phyloP scores from a whole-genome alignment of 1,140 invertebrate species.

The Metaphire vulgaris region DNA sequence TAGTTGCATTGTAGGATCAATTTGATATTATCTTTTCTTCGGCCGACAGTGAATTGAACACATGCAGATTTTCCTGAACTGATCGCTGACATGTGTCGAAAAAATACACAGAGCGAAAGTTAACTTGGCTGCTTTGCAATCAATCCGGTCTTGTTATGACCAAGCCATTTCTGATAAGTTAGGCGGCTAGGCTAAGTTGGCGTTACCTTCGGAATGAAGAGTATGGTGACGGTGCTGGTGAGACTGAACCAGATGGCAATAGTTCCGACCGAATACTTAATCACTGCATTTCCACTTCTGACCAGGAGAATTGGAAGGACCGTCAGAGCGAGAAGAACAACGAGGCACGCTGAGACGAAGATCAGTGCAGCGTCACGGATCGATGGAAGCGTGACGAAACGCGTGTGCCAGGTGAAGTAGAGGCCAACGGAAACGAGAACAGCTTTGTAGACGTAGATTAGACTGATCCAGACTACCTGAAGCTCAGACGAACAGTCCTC shows the following conservation, averaged over 20 bases:
- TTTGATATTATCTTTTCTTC: no score
- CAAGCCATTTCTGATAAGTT: no score
- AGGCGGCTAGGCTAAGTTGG: no score
- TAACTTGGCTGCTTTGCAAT: no score
- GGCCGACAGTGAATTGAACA: no score
- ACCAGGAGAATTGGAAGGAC: constrained; percentile 17
- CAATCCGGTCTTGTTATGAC: no score
- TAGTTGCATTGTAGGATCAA: no score
- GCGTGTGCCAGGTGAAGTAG: constrained; percentile 28
- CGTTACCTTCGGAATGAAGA: constrained; percentile 28
- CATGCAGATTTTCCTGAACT: no score
- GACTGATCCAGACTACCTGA: constrained; percentile 18
- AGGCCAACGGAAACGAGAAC: constrained; percentile 10
- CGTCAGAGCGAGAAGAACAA: neutral
- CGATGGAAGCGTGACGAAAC: constrained; percentile 28
- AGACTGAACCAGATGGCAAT: constrained; percentile 18
- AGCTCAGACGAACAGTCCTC: constrained; percentile 20
- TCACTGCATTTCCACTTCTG: neutral
- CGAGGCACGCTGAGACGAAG: constrained; percentile 11
- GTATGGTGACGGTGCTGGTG: constrained; percentile 14
- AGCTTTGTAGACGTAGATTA: constrained; percentile 25
- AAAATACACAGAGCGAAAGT: no score
- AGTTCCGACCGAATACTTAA: constrained; percentile 10
- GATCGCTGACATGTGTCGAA: no score
- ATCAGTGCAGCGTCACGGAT: constrained; percentile 22